Evolutionary conservation across 2,113 vertebrate species (phyloP).

Genomic region (Rhodinocichla rosea): DNA sequence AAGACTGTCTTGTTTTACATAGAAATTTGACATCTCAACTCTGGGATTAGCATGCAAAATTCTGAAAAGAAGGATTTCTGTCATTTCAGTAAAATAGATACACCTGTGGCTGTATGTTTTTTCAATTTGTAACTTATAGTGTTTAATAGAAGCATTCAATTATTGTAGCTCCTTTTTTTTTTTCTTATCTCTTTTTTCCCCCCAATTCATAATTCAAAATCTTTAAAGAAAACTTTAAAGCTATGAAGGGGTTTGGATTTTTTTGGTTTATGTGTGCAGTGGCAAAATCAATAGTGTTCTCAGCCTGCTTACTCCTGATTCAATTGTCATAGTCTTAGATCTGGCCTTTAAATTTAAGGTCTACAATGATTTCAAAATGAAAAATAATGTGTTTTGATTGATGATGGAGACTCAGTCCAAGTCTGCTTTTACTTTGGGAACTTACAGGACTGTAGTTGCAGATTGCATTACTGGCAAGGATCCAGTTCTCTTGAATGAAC

Average conservation of each 20-base stretch:
- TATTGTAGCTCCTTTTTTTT: neutral
- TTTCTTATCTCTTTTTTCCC: rapidly evolving
- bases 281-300: neutral
- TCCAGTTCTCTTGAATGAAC: neutral
- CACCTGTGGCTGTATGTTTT: neutral
- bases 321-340: neutral
- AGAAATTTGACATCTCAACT: neutral
- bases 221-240: neutral
- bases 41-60: neutral
- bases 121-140: neutral
- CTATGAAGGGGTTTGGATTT: neutral
- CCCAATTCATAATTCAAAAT: neutral
- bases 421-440: neutral
- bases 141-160: neutral
- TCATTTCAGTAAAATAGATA: neutral
- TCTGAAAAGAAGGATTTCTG: neutral
- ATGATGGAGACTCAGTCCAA: neutral
- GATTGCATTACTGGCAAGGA: neutral
- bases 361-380: neutral
- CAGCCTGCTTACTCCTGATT: neutral
- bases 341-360: neutral
- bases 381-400: neutral
- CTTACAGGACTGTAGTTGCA: neutral
- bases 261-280: neutral
- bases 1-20: neutral